phyloP scores from a whole-genome alignment of 2,797 vertebrate genomes.

The Artibeus jamaicensis region DNA sequence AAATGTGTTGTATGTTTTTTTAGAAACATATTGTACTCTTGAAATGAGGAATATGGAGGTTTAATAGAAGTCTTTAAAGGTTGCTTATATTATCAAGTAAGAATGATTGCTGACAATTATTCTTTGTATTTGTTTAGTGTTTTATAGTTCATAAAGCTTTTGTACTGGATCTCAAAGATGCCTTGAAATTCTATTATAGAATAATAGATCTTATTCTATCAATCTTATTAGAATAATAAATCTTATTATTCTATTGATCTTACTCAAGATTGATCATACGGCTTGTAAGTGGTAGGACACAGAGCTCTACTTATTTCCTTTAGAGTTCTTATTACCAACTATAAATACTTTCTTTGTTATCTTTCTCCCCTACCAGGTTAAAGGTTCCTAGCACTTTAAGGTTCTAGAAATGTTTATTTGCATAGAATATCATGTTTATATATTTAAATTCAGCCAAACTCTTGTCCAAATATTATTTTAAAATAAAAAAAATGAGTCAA shows the following conservation, averaged over 20 bases:
- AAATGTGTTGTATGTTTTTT: background rate
- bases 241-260: background rate
- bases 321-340: background rate
- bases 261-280: background rate
- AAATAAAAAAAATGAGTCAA: constrained; percentile 25
- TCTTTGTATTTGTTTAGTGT: background rate
- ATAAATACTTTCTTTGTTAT: background rate
- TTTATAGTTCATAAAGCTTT: background rate
- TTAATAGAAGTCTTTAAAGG: background rate
- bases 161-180: background rate
- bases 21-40: background rate
- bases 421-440: background rate
- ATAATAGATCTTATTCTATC: background rate
- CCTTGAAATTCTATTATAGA: background rate
- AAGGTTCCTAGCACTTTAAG: background rate
- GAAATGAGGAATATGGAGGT: background rate
- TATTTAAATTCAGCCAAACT: constrained; percentile 19
- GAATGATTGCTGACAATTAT: background rate
- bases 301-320: background rate
- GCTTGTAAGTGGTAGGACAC: background rate
- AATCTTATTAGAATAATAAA: too few species aligned
- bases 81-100: background rate
- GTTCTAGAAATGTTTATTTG: constrained; percentile 7
- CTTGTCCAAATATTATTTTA: constrained; percentile 14
- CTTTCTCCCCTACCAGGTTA: background rate